Evolutionary conservation across 2,113 vertebrate genomes (phyloP).

Genomic region (Condylura cristata): DNA sequence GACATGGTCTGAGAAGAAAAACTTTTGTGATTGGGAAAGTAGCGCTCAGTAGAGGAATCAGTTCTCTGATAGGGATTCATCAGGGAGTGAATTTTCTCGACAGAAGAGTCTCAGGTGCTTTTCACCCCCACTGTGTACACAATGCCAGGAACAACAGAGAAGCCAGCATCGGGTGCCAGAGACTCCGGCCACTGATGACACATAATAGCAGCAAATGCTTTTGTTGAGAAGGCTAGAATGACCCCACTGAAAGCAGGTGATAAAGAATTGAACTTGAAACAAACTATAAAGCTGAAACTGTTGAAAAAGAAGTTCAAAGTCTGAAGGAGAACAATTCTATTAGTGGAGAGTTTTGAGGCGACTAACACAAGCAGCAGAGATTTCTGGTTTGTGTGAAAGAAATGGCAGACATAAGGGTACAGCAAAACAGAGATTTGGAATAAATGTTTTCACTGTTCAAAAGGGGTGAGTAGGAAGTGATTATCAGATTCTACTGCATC

Average conservation of each 20-base stretch:
- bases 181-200: not conserved
- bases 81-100: not conserved
- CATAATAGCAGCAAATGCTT: not conserved
- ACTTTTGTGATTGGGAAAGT: not conserved
- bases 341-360: not conserved
- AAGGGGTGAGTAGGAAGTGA: not conserved
- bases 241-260: not conserved
- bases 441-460: not conserved
- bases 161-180: not conserved
- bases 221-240: not conserved
- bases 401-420: not conserved
- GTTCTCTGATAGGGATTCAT: not conserved
- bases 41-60: not conserved
- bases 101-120: not conserved
- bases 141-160: accelerated
- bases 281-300: not conserved
- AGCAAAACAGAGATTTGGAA: not conserved
- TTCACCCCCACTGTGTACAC: accelerated
- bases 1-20: not conserved
- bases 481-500: not conserved
- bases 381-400: not conserved
- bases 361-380: not conserved
- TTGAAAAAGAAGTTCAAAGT: not conserved
- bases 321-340: not conserved
- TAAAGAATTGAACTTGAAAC: constrained; percentile 28